Evolutionary conservation across 2,113 vertebrate genomes (phyloP).

Genomic region (Pseudois nayaur): DNA sequence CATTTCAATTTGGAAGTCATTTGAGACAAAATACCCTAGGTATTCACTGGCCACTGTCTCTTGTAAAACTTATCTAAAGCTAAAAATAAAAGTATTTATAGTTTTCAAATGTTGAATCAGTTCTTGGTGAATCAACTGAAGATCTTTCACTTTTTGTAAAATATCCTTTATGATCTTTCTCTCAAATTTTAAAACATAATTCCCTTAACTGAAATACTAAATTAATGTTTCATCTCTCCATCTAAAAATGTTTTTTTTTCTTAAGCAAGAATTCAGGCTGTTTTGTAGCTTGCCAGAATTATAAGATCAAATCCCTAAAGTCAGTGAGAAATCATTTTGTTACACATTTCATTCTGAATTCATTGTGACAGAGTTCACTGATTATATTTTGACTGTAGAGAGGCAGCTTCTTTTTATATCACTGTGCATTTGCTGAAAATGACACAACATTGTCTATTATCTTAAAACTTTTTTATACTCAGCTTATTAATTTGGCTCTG

Average conservation of each 20-base stretch:
- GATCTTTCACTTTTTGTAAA: neutral
- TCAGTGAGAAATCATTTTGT: neutral
- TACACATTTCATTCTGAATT: neutral
- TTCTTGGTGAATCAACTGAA: neutral
- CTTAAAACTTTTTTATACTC: neutral
- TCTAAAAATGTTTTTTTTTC: neutral
- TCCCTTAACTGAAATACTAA: neutral
- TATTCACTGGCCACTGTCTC: neutral
- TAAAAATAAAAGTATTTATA: neutral
- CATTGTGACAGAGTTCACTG: neutral
- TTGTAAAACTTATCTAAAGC: neutral
- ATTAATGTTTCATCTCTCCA: neutral
- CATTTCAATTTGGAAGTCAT: neutral
- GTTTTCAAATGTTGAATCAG: neutral
- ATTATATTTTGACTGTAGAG: neutral
- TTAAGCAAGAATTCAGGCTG: neutral
- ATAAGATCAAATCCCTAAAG: neutral
- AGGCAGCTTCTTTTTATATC: neutral
- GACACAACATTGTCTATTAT: neutral
- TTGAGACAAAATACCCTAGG: neutral
- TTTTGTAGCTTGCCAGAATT: neutral
- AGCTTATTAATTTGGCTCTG: neutral
- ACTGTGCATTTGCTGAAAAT: constrained; percentile 12
- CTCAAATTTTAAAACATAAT: neutral
- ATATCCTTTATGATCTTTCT: neutral